Percentiles rank a stretch among this genome's conserved stretches.
Conservation (phyloP, 2,888 invertebrate genomes). For the Timema podura region DNA sequence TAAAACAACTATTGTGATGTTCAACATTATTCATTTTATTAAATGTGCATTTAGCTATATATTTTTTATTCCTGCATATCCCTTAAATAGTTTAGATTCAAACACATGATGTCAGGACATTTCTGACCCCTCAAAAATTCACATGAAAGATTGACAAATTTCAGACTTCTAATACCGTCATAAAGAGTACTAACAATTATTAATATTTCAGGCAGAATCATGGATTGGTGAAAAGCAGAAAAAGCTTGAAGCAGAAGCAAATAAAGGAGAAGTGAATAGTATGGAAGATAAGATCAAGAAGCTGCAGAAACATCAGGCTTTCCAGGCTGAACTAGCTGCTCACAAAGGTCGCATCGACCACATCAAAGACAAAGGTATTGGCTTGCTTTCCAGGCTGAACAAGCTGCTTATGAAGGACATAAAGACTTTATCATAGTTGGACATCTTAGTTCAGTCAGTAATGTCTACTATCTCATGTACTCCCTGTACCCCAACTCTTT, state of each 20-base stretch:
- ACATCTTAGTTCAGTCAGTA: too few species aligned
- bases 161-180: too few species aligned
- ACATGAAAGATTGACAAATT: too few species aligned
- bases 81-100: too few species aligned
- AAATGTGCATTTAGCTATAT: too few species aligned
- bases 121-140: too few species aligned
- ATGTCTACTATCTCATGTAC: constrained; percentile 17
- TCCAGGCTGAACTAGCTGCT: constrained; percentile 86
- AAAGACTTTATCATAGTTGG: background rate
- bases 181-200: too few species aligned
- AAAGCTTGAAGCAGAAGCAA: constrained; percentile 75
- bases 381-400: background rate
- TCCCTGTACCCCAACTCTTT: too few species aligned
- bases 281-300: constrained; percentile 95
- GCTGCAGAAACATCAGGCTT: constrained; percentile 90
- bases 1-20: too few species aligned
- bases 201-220: constrained; percentile 57
- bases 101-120: too few species aligned
- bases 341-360: constrained; percentile 81
- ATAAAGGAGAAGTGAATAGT: constrained; percentile 65
- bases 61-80: too few species aligned
- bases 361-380: constrained; percentile 54
- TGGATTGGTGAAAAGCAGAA: constrained; percentile 93
- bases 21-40: too few species aligned
- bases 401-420: background rate